Evolutionary conservation across 2,113 vertebrate genomes (phyloP), one percentile per base, ranked within the genome.

Genomic region (Cyphomyrus discorhynchus): DNA sequence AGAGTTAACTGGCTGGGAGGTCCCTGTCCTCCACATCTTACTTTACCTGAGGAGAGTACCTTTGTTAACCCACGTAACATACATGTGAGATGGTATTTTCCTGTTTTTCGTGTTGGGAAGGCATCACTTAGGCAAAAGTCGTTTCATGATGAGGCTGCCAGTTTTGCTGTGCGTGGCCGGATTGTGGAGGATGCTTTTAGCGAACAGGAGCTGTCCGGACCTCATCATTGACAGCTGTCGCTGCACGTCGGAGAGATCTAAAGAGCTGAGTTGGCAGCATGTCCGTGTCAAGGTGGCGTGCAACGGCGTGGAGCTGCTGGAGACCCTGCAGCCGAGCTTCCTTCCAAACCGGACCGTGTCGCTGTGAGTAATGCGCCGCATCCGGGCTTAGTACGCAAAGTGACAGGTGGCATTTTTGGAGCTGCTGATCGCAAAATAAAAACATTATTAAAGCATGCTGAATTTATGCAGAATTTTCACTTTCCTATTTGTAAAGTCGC

Each of bases 171-270:
- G 95, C 90, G 90, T 96, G 88, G 62, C 93, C 8, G 92, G 92
- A 95, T 92, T 90, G 92, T 95, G 89, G 95, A 93, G 91, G 84
- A 92, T 92, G 0, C 90, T 92, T 80, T 93, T 92, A 91, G 93
- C 93, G 92, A 95, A 94, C 95, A 94, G 96, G 90, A 95, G 94
- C 94, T 98, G 97, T 92, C 97, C 97, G 66, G 97, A 97, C 89
- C 95, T 98, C 89, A 93, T 96, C 90, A 94, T 97, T 92, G 97
- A 97, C 95, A 95, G 96, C 94, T 98, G 97, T 92, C 96, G 96
- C 84, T 98, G 97, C 94, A 92, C 95, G 1, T 94, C 95, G 9
- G 96, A 97, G 94, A 95, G 97, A 90, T 93, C 95, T 91, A 97
- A 97, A 92, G 95, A 96, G 88, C 96, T 96, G 90, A 95, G 95